Conservation (phyloP, 2,888 invertebrate genomes). For the Tuta absoluta region DNA sequence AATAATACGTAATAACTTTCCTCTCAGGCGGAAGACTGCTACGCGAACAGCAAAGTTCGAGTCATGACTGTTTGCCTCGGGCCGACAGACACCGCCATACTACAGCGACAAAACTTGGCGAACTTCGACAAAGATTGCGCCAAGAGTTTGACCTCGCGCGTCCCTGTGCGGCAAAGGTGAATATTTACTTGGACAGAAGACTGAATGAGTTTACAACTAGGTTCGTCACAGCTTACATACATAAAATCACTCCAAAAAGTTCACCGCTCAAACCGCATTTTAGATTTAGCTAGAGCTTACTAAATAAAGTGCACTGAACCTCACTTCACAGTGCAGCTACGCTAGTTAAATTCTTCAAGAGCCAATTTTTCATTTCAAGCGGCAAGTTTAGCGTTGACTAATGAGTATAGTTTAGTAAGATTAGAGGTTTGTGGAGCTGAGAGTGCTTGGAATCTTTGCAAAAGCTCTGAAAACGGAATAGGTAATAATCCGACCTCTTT, state of each 20-base stretch:
- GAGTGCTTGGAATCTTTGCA: neutral
- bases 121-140: slow-evolving; percentile 51
- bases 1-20: slow-evolving; percentile 19
- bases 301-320: no score
- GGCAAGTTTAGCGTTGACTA: slow-evolving; percentile 1
- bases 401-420: neutral
- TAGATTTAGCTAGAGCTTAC: no score
- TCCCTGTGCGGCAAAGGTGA: slow-evolving; percentile 64
- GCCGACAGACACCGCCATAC: slow-evolving; percentile 70
- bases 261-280: no score
- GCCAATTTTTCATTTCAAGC: neutral
- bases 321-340: no score
- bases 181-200: slow-evolving; percentile 15
- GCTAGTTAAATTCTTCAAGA: neutral
- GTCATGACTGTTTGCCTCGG: slow-evolving; percentile 69
- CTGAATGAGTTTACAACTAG: neutral
- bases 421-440: neutral
- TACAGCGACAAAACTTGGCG: slow-evolving; percentile 54
- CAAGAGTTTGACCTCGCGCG: slow-evolving; percentile 47
- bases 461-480: neutral
- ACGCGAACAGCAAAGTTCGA: slow-evolving; percentile 57
- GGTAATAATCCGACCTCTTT: neutral
- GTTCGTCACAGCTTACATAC: neutral
- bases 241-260: neutral
- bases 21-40: slow-evolving; percentile 51